Conservation (phyloP, 2,888 invertebrate genomes). For the Melanostoma scalare region DNA sequence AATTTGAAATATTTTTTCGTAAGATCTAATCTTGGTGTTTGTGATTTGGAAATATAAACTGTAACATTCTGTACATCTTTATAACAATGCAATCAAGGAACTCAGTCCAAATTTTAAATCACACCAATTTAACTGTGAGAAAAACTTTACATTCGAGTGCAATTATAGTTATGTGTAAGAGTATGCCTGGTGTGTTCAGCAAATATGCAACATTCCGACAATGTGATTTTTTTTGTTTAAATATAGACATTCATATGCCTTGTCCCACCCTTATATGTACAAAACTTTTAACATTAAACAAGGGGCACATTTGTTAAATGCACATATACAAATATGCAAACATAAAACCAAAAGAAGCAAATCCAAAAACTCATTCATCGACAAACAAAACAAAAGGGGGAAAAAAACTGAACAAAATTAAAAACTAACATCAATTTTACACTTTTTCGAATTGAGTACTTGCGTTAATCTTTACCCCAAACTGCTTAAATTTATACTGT, state of each 20-base stretch:
- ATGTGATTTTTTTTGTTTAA: background rate
- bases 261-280: background rate
- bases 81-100: too few relatives aligned
- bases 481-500: constrained; percentile 79
- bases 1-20: too few relatives aligned
- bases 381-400: constrained; percentile 33
- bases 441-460: constrained; percentile 62
- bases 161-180: background rate
- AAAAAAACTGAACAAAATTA: constrained; percentile 11
- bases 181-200: background rate
- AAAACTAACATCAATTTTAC: constrained; percentile 63
- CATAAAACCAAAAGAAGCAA: constrained; percentile 29
- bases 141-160: too few relatives aligned
- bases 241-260: background rate
- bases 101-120: too few relatives aligned
- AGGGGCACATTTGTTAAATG: constrained; percentile 31
- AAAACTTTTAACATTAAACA: constrained; percentile 17
- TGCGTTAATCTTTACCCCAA: constrained; percentile 79
- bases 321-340: constrained; percentile 47
- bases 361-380: constrained; percentile 49
- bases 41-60: too few relatives aligned
- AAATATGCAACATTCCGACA: background rate
- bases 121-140: too few relatives aligned
- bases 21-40: too few relatives aligned
- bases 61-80: too few relatives aligned